phyloP scores from a whole-genome alignment of 2,113 vertebrate genomes.

The Thinocorus orbignyianus region DNA sequence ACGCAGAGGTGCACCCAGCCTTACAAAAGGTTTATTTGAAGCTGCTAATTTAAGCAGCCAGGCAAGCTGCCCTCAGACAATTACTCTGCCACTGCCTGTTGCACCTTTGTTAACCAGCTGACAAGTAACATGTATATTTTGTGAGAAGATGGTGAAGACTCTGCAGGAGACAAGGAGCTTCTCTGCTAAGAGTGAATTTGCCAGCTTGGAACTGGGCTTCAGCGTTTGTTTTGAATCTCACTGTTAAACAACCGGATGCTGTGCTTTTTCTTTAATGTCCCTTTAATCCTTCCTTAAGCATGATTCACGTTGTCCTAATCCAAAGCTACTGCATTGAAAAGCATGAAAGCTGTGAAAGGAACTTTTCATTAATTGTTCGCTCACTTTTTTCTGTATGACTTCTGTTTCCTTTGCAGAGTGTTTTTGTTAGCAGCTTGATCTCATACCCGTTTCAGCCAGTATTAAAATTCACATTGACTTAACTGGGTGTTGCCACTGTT shows the following conservation, averaged over 20 bases:
- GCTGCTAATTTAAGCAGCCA: neutral
- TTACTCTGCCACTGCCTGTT: neutral
- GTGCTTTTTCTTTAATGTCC: conserved; percentile 27
- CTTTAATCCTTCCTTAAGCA: conserved; percentile 31
- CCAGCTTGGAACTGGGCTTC: neutral
- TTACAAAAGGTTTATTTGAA: neutral
- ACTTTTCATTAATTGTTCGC: conserved; percentile 37
- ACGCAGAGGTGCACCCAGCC: neutral
- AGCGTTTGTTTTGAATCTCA: neutral
- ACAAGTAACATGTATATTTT: neutral
- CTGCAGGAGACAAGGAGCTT: neutral
- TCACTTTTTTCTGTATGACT: conserved; percentile 8
- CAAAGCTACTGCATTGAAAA: neutral
- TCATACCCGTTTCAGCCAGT: neutral
- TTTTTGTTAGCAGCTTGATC: conserved; percentile 19
- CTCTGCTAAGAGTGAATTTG: neutral
- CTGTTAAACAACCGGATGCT: neutral
- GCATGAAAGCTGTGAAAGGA: conserved; percentile 2
- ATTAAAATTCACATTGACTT: conserved; percentile 11
- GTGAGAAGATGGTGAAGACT: neutral
- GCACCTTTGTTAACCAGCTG: neutral
- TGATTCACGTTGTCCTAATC: conserved; percentile 15
- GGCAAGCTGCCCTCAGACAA: neutral
- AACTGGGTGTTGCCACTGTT: conserved; percentile 20
- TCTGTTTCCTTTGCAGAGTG: conserved; percentile 1